phyloP scores from a whole-genome alignment of 2,888 invertebrate species.

The Myathropa florea region DNA sequence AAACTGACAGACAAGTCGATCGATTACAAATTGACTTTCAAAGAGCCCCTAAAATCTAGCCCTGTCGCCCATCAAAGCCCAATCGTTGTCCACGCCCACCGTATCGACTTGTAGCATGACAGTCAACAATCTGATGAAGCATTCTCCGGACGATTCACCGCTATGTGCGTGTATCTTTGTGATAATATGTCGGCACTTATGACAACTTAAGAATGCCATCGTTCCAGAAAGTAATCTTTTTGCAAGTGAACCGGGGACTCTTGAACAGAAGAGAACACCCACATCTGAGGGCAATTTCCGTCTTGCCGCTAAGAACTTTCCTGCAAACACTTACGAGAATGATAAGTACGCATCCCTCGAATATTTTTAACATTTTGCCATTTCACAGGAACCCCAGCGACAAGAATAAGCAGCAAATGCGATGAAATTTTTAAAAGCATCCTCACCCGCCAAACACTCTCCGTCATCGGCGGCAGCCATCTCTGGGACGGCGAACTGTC shows the following conservation, averaged over 20 bases:
- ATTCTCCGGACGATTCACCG: too few species aligned
- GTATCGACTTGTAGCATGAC: conserved; percentile 20
- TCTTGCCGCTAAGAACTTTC: conserved; percentile 47
- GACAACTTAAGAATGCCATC: conserved; percentile 28
- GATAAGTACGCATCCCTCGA: conserved; percentile 35
- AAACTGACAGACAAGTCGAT: background rate
- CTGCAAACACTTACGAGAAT: conserved; percentile 42
- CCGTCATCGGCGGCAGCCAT: background rate
- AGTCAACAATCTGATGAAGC: conserved; percentile 9
- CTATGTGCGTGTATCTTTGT: background rate
- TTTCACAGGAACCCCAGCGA: background rate
- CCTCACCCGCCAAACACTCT: background rate
- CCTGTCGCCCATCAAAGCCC: background rate
- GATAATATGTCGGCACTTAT: conserved; percentile 33
- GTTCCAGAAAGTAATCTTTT: background rate
- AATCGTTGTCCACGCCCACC: background rate
- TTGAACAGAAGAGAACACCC: background rate
- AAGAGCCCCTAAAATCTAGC: background rate
- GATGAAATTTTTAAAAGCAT: conserved; percentile 35
- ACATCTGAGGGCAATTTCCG: background rate
- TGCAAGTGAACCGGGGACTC: background rate
- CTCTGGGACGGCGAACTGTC: background rate
- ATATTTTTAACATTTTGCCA: conserved; percentile 26
- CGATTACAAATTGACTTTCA: conserved; percentile 16
- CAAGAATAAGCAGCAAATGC: background rate